Evolutionary conservation across 2,888 invertebrate genomes (phyloP).

Genomic region (Xestia xanthographa): DNA sequence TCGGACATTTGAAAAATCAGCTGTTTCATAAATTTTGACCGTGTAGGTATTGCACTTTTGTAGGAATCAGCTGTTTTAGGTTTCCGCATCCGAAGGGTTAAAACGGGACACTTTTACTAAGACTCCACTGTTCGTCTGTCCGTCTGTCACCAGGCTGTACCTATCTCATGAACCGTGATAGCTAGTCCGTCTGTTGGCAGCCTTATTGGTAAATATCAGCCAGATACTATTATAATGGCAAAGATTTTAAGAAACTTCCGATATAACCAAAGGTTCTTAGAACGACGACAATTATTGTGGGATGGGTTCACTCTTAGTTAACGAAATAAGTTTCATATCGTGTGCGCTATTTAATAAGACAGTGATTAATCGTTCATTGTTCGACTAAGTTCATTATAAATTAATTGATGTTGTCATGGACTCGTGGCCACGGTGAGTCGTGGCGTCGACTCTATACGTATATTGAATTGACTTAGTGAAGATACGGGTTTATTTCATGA

Average conservation of each 20-base stretch:
- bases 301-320: neutral
- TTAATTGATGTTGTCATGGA: conserved; percentile 50
- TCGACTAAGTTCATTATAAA: conserved; percentile 41
- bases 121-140: too few relatives aligned
- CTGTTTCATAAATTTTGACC: too few relatives aligned
- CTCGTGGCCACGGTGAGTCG: conserved; percentile 7
- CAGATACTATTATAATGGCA: neutral
- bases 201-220: too few relatives aligned
- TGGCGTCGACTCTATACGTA: conserved; percentile 44
- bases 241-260: neutral
- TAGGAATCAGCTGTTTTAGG: too few relatives aligned
- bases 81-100: too few relatives aligned
- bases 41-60: too few relatives aligned
- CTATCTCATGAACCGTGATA: too few relatives aligned
- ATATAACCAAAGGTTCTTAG: neutral
- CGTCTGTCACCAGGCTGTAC: too few relatives aligned
- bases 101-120: too few relatives aligned
- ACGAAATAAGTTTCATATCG: conserved; percentile 12
- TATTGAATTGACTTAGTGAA: conserved; percentile 12
- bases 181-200: too few relatives aligned
- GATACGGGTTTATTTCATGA: conserved; percentile 1
- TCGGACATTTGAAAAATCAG: too few relatives aligned
- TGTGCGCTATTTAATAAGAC: conserved; percentile 35
- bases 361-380: conserved; percentile 54
- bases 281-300: neutral